These are phyloP conservation scores for Hemiprocne comata DNA, from an alignment of 2,113 vertebrate species.

Conservation along the genomic window DNA sequence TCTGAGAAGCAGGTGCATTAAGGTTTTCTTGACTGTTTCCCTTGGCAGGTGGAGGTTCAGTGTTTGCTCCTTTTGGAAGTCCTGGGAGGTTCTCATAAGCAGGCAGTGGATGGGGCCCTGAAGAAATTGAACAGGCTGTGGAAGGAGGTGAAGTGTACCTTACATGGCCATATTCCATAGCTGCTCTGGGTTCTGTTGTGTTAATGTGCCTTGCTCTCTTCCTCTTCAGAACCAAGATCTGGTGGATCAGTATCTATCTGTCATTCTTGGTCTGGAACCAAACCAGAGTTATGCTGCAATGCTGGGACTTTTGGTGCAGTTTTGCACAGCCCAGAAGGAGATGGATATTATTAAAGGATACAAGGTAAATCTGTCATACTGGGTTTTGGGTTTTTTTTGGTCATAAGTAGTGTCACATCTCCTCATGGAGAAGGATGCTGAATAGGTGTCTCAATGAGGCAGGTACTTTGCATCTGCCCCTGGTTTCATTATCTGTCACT, in stretches of 20 bases:
- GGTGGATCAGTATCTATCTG: slow-evolving; percentile 87
- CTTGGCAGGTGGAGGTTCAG: slow-evolving; percentile 90
- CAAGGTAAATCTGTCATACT: slow-evolving; percentile 75
- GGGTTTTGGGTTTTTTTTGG: neutral
- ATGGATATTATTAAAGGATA: slow-evolving; percentile 81
- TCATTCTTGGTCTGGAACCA: slow-evolving; percentile 86
- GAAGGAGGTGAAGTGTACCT: slow-evolving; percentile 80
- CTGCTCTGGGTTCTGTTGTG: neutral
- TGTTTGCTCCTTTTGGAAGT: slow-evolving; percentile 90
- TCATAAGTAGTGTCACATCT: neutral
- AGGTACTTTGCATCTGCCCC: neutral
- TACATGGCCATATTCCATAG: fast-evolving
- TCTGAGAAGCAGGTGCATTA: neutral
- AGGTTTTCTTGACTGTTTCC: neutral
- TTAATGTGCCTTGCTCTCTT: neutral
- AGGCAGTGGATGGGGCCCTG: slow-evolving; percentile 81
- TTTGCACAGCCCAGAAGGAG: slow-evolving; percentile 88
- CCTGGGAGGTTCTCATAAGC: slow-evolving; percentile 88
- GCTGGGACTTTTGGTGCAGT: slow-evolving; percentile 88
- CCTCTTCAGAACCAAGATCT: slow-evolving; percentile 83
- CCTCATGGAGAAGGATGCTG: neutral
- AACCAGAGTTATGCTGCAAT: slow-evolving; percentile 82
- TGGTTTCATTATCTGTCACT: neutral
- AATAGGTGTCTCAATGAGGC: neutral
- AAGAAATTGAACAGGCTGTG: slow-evolving; percentile 90